A percentile compares a stretch with the other conserved stretches of the same genome.
phyloP scores from a whole-genome alignment of 1,140 invertebrate genomes.

The Trinorchestia longiramus region DNA sequence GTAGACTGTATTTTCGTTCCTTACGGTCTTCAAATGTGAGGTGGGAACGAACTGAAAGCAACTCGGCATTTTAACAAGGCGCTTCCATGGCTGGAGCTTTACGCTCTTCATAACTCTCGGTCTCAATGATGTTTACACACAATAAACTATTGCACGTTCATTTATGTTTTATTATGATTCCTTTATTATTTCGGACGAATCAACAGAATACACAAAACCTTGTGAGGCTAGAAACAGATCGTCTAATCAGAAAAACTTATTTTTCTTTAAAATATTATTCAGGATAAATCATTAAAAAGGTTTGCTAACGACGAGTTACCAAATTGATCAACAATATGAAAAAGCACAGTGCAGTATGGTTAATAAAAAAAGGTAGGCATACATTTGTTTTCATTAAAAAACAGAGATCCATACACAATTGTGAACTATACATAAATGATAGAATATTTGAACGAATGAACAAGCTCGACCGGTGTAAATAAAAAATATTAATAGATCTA shows the following conservation, averaged over 20 bases:
- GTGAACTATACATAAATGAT: slow-evolving; percentile 24
- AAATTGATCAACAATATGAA: background rate
- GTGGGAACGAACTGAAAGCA: background rate
- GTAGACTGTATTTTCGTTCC: background rate
- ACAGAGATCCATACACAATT: slow-evolving; percentile 35
- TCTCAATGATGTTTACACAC: slow-evolving; percentile 52
- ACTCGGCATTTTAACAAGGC: background rate
- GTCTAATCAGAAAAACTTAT: background rate
- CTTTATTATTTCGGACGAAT: too few relatives aligned
- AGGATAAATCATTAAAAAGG: background rate
- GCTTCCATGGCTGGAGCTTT: background rate
- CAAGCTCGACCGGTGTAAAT: background rate
- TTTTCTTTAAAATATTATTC: background rate
- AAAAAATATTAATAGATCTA: background rate
- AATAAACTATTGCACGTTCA: slow-evolving; percentile 12
- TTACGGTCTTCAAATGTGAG: background rate
- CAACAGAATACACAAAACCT: background rate
- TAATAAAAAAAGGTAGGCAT: background rate
- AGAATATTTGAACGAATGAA: background rate
- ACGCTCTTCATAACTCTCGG: background rate
- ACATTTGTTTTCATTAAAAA: slow-evolving; percentile 24
- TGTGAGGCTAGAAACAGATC: background rate
- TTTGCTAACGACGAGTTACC: background rate
- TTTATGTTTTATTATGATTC: background rate
- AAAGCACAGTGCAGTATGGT: background rate